These are phyloP conservation scores for Montipora cactus DNA, from an alignment of 64 coral and sea anemone species.

Conservation along the genomic window DNA sequence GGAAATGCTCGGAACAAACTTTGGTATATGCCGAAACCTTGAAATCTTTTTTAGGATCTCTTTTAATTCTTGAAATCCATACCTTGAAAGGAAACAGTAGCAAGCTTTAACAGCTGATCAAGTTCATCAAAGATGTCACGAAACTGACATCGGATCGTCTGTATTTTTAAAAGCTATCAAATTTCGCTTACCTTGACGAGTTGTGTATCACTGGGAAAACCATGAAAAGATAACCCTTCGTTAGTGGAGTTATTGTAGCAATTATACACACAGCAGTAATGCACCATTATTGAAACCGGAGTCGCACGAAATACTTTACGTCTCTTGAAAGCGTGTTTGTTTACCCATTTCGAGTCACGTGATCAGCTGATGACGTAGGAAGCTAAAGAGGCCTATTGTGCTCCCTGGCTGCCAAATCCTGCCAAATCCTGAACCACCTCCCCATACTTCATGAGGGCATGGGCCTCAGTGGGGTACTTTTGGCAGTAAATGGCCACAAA, in stretches of 20 bases:
- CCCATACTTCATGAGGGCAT: no score
- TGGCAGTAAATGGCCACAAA: neutral
- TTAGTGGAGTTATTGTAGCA: conserved; percentile 6
- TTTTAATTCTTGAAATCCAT: conserved; percentile 79
- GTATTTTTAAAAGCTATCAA: no score
- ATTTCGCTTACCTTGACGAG: neutral
- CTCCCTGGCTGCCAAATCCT: no score
- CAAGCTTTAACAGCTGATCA: no score
- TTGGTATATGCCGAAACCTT: neutral
- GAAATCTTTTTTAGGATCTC: conserved; percentile 63
- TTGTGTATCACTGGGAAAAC: conserved; percentile 7
- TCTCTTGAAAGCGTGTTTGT: neutral
- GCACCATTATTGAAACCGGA: neutral
- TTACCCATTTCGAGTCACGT: conserved; percentile 28
- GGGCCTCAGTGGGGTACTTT: neutral
- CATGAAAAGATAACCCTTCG: conserved; percentile 22
- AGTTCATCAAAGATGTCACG: no score
- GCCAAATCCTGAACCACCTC: no score
- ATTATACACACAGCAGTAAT: conserved; percentile 18
- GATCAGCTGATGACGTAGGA: conserved; percentile 10
- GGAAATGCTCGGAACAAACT: conserved; percentile 25
- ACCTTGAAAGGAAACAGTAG: conserved; percentile 10
- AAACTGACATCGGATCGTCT: no score
- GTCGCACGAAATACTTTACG: neutral
- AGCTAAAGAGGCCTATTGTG: conserved; percentile 3